phyloP scores from a whole-genome alignment of 2,888 invertebrate genomes.

The Malachius bipustulatus region DNA sequence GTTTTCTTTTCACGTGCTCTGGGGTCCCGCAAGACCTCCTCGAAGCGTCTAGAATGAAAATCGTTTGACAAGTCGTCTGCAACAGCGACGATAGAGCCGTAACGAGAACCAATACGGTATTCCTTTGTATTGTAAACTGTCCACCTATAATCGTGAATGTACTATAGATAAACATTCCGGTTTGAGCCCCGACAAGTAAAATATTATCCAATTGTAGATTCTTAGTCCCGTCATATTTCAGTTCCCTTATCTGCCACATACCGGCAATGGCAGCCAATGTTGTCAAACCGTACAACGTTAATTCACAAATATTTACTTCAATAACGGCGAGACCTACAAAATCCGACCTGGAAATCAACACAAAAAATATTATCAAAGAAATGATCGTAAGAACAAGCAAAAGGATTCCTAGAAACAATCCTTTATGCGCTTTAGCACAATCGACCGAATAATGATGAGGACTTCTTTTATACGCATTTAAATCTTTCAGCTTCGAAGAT shows the following conservation, averaged over 20 bases:
- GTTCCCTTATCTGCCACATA: slow-evolving; percentile 54
- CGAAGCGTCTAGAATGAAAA: slow-evolving; percentile 64
- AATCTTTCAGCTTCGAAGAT: slow-evolving; percentile 34
- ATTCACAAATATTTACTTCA: slow-evolving; percentile 66
- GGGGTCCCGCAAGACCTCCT: slow-evolving; percentile 63
- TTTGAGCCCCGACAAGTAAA: slow-evolving; percentile 73
- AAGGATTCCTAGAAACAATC: slow-evolving; percentile 73
- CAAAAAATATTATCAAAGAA: slow-evolving; percentile 82
- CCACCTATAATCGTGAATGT: slow-evolving; percentile 78
- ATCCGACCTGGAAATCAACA: slow-evolving; percentile 50
- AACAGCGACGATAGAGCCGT: slow-evolving; percentile 62
- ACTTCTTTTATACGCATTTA: slow-evolving; percentile 56
- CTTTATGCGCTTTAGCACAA: slow-evolving; percentile 87
- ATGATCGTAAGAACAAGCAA: slow-evolving; percentile 69
- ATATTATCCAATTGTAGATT: slow-evolving; percentile 55
- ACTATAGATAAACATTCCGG: slow-evolving; percentile 78
- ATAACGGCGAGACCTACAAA: slow-evolving; percentile 56
- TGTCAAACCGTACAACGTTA: slow-evolving; percentile 59
- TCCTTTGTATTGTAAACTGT: slow-evolving; percentile 44
- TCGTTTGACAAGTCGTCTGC: slow-evolving; percentile 69
- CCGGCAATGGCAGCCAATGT: slow-evolving; percentile 38
- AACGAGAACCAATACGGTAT: slow-evolving; percentile 44
- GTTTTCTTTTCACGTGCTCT: slow-evolving; percentile 60
- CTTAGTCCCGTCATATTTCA: slow-evolving; percentile 50
- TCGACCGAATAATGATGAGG: slow-evolving; percentile 89